Base-by-base conservation (phyloP, 2,113 vertebrate genomes). In the Phrynosoma platyrhinos region DNA sequence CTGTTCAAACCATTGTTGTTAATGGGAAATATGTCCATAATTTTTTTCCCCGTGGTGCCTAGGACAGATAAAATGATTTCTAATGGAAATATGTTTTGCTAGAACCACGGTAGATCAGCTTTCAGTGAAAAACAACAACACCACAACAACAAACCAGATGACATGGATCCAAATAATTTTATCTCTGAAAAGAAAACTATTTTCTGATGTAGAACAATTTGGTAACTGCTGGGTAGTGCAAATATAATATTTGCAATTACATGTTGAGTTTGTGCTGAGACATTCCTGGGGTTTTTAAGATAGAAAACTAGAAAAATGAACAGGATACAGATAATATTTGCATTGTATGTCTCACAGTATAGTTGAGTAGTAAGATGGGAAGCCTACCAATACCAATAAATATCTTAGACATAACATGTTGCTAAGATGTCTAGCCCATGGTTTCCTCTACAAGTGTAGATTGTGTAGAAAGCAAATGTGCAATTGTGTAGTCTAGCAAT, bases 61-160 rank as follows among this genome's bases (percentile, higher is more conserved):
- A 16, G 21, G 1, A 92, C 64, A 90, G 53, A 93, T 47, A n/a
- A 90, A 94, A 89, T 82, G 80, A 36, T 92, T 95, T 77, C 82
- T 53, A 88, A 82, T 91, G 18, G 42, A 93, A 85, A 89, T 95
- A 58, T 92, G 82, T 71, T 90, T 91, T 7, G 69, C 82, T 87
- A 71, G 80, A 91, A 91, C 87, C 83, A 71, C 79, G 82, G 76
- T 86, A 90, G 89, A 94, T 90, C 91, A 78, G 66, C 83, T 90
- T 94, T 88, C 66, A 88, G 88, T 88, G 62, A 83, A 87, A 92
- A 93, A 81, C 42, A 64, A 90, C 36, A 40, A 88, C 90, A 93
- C 88, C 84, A 81, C 27, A 88, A 82, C 42, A 66, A 90, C 40
- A 89, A 91, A 93, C 89, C 85, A 82, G 21, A 88, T 1, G 85